Base-by-base conservation (phyloP, 2,113 vertebrate species). In the Sceloporus tristichus region DNA sequence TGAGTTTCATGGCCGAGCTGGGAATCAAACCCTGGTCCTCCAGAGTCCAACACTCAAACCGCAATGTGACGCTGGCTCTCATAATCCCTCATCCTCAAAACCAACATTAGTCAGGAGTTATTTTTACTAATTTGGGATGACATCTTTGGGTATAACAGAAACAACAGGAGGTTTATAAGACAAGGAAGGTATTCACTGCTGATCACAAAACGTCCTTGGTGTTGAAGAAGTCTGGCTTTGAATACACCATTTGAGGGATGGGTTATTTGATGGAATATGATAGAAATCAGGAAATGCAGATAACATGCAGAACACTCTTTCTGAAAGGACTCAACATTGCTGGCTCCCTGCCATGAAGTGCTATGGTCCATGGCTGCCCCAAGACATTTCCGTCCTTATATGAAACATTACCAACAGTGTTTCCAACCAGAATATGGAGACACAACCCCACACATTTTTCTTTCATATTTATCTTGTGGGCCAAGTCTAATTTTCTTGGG, bases 141-240 rank as follows among this genome's bases (percentile, higher is more conserved):
- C 5, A 3, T 16, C 27, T 77, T 79, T 54, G 1, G 81, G 81
- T 62, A 89, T 87, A 75, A 79, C 73, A 85, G 87, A 91, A 89
- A 85, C 84, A 91, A 89, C 89, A 27, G 0, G 21, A 27, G 34
- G 23, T 65, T 66, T 65, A 18, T 13, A 94, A 86, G 89, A 90
- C 76, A 65, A 21, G 71, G 1, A 81, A 29, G 85, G 66, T 62
- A 79, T 79, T 66, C 56, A 85, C 83, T 79, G 85, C 71, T 76
- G 91, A 82, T 90, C 80, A 65, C 75, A 59, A 86, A 83, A 93
- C 91, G 92, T 93, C 90, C 27, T 93, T 92, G 87, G 89, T 87
- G 91, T 94, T 90, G 87, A 88, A 93, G 88, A 86, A 87, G 89
- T 93, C 92, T 94, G 93, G 92, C 93, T 91, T 94, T 95, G 92